Conservation (phyloP, 2,113 vertebrate species). For the Pelodiscus sinensis region DNA sequence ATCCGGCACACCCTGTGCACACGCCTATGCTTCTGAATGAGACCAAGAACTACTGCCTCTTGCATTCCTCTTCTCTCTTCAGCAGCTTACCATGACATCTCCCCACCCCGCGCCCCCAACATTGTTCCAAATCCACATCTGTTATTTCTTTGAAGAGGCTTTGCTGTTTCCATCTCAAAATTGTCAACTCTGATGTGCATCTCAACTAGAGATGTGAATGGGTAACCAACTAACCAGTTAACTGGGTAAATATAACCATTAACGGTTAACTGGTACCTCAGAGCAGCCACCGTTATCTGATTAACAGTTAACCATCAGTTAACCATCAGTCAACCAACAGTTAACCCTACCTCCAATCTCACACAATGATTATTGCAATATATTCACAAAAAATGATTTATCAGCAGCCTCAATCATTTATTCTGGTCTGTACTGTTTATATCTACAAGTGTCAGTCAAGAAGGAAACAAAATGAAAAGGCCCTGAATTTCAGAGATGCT, state of each 20-base stretch:
- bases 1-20: too few relatives aligned
- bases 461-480: not conserved
- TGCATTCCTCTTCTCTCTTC: not conserved
- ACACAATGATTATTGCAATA: not conserved
- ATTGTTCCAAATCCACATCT: not conserved
- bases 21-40: too few relatives aligned
- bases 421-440: not conserved
- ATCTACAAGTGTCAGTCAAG: not conserved
- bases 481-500: not conserved
- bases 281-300: too few relatives aligned
- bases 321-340: too few relatives aligned
- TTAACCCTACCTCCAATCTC: not conserved
- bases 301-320: too few relatives aligned
- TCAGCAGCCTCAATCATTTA: not conserved
- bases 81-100: not conserved
- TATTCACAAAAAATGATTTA: not conserved
- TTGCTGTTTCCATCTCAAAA: not conserved
- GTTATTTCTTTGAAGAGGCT: not conserved
- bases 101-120: too few relatives aligned
- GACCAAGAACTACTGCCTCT: not conserved
- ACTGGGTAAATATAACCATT: too few relatives aligned
- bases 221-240: too few relatives aligned
- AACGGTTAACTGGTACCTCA: too few relatives aligned
- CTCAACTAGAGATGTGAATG: too few relatives aligned
- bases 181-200: not conserved